Evolutionary conservation across 2,797 vertebrate genomes (phyloP).

Genomic region (Brachyalestes nurse): DNA sequence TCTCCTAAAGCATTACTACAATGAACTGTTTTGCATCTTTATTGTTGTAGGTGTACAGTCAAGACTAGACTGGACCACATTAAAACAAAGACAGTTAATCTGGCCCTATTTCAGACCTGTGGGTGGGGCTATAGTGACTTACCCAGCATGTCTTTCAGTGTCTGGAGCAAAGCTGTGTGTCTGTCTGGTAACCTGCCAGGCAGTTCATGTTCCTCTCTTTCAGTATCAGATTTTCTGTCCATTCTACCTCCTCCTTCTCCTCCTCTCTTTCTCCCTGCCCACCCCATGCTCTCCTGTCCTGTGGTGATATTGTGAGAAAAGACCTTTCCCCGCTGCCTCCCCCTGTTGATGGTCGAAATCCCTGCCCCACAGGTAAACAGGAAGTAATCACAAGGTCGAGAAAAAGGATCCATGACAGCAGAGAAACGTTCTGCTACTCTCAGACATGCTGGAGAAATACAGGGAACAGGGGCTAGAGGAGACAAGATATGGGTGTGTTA

Average conservation of each 20-base stretch:
- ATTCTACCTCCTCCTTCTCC: conserved; percentile 25
- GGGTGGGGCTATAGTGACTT: conserved; percentile 19
- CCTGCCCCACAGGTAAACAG: conserved; percentile 78
- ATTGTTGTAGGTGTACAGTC: background rate
- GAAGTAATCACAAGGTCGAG: conserved; percentile 88
- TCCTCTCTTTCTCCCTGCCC: conserved; percentile 13
- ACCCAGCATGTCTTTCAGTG: conserved; percentile 86
- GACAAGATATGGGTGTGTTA: background rate
- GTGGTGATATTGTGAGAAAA: conserved; percentile 51
- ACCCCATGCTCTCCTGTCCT: conserved; percentile 25
- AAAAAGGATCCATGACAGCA: conserved; percentile 77
- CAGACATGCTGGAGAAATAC: conserved; percentile 74
- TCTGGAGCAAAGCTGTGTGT: conserved; percentile 76
- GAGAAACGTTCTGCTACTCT: conserved; percentile 73
- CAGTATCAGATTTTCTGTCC: conserved; percentile 30
- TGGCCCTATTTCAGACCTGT: background rate
- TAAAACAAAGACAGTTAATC: background rate
- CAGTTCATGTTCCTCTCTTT: conserved; percentile 34
- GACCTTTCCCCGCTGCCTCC: conserved; percentile 61
- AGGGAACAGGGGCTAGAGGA: conserved; percentile 68
- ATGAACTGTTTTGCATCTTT: background rate
- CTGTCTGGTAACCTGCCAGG: conserved; percentile 71
- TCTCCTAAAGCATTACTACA: background rate
- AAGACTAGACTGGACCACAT: background rate
- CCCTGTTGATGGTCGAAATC: conserved; percentile 39